These are phyloP conservation scores for Hydropsyche betteni DNA, from an alignment of 2,888 invertebrate genomes.

Conservation along the genomic window DNA sequence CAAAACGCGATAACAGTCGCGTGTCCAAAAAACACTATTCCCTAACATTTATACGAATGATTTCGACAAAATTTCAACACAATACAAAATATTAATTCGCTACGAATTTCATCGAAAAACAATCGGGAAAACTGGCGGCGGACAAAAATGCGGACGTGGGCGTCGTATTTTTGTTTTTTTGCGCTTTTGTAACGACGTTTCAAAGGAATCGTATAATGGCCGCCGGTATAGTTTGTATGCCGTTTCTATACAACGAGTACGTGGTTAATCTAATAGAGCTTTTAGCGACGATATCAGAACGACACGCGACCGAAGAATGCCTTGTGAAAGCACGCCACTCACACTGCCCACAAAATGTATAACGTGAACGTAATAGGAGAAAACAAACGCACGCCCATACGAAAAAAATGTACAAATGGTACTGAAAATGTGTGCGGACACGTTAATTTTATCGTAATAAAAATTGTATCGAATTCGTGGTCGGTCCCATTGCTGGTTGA, in stretches of 20 bases:
- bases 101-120: too few species aligned
- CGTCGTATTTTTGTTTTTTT: too few species aligned
- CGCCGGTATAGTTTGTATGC: conserved; percentile 16
- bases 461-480: too few species aligned
- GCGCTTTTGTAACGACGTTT: conserved; percentile 15
- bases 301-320: conserved; percentile 42
- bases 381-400: not conserved
- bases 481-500: too few species aligned
- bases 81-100: too few species aligned
- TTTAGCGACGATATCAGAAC: conserved; percentile 44
- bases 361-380: not conserved
- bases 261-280: conserved; percentile 46
- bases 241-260: conserved; percentile 27
- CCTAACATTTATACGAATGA: too few species aligned
- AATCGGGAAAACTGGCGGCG: too few species aligned
- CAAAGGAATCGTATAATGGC: conserved; percentile 15
- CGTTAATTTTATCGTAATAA: not conserved
- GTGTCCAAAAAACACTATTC: too few species aligned
- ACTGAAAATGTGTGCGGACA: not conserved
- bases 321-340: conserved; percentile 20
- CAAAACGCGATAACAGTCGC: too few species aligned
- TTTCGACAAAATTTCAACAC: too few species aligned
- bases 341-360: not conserved
- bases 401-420: not conserved
- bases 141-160: too few species aligned